These are phyloP conservation scores for Poeciliopsis presidionis DNA, from an alignment of 2,797 vertebrate species.

Conservation along the genomic window DNA sequence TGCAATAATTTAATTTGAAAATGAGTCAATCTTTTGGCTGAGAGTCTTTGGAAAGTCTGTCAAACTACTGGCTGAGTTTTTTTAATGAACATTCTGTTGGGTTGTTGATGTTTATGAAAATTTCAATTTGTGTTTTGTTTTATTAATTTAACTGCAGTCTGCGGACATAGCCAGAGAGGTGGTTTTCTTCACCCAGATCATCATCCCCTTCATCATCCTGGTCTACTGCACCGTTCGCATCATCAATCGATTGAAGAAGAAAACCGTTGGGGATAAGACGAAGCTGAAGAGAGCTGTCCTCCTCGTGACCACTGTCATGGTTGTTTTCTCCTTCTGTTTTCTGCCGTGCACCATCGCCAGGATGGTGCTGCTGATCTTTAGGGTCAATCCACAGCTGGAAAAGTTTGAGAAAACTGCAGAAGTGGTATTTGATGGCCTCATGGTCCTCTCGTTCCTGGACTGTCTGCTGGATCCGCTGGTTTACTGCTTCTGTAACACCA, in stretches of 20 bases:
- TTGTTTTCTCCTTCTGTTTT: constrained; percentile 77
- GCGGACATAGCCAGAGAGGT: constrained; percentile 51
- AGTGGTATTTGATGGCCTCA: constrained; percentile 74
- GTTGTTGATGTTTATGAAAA: neutral
- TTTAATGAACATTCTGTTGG: neutral
- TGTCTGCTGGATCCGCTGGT: constrained; percentile 80
- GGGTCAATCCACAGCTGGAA: constrained; percentile 27
- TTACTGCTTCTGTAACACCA: constrained; percentile 83
- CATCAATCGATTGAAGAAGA: constrained; percentile 61
- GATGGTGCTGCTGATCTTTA: constrained; percentile 48
- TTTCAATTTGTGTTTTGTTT: neutral
- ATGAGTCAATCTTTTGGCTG: neutral
- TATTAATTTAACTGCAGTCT: constrained; percentile 28
- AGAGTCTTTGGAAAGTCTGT: neutral
- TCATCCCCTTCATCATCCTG: constrained; percentile 76
- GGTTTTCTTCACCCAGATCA: constrained; percentile 74
- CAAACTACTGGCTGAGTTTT: neutral
- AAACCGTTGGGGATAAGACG: constrained; percentile 62
- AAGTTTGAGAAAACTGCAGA: constrained; percentile 5
- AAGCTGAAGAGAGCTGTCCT: constrained; percentile 68
- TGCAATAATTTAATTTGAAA: neutral
- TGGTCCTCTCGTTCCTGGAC: constrained; percentile 81
- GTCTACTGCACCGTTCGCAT: constrained; percentile 73
- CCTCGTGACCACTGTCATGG: constrained; percentile 61
- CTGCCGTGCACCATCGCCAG: constrained; percentile 72